Percentiles rank a stretch among this genome's conserved stretches.
Conservation (phyloP, 1,140 invertebrate species). For the Spodoptera frugiperda region DNA sequence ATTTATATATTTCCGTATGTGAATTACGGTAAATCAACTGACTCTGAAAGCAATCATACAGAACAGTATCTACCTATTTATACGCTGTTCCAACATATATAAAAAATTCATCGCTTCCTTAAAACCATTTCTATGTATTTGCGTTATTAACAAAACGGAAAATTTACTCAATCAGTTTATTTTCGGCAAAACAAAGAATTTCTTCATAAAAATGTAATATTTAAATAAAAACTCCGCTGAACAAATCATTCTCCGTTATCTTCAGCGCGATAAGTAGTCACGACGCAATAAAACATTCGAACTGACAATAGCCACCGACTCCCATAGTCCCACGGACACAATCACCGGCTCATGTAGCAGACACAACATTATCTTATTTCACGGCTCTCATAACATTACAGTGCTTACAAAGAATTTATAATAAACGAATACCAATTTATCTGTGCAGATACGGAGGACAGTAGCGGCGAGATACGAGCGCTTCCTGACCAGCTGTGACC, state of each 20-base stretch:
- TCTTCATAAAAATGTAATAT: not conserved
- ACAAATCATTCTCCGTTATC: slow-evolving; percentile 20
- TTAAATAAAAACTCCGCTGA: not conserved
- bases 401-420: slow-evolving; percentile 49
- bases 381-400: slow-evolving; percentile 34
- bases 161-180: too few relatives aligned
- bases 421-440: slow-evolving; percentile 68
- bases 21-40: too few relatives aligned
- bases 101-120: too few relatives aligned
- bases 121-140: too few relatives aligned
- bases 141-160: too few relatives aligned
- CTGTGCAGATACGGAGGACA: slow-evolving; percentile 69
- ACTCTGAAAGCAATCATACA: too few relatives aligned
- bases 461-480: slow-evolving; percentile 66
- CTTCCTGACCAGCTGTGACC: slow-evolving; percentile 82
- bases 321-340: slow-evolving; percentile 6
- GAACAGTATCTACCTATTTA: too few relatives aligned
- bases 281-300: not conserved
- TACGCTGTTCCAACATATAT: too few relatives aligned
- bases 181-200: not conserved
- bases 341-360: slow-evolving; percentile 11
- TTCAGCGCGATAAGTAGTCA: not conserved
- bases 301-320: slow-evolving; percentile 2
- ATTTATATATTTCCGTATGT: too few relatives aligned
- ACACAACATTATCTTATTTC: slow-evolving; percentile 39